A percentile compares a stretch with the other conserved stretches of the same genome.
Conservation (phyloP, 92 coral and sea anemone species). For the Porites cylindrica region DNA sequence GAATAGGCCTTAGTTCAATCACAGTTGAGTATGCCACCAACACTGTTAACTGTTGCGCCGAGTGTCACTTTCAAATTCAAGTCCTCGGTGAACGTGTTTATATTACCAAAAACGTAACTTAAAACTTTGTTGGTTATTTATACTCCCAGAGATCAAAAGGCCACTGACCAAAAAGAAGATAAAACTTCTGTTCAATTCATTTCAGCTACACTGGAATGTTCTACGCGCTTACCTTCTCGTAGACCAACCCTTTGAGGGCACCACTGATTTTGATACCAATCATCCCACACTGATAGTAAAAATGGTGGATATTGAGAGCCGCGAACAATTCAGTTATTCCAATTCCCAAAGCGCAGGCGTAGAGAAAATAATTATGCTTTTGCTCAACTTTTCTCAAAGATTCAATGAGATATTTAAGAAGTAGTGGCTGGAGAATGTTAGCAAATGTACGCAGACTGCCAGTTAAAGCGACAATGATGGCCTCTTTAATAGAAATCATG, state of each 20-base stretch:
- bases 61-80: no score
- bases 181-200: no score
- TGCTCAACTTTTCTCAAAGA: not conserved
- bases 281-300: not conserved
- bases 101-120: no score
- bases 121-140: no score
- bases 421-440: not conserved
- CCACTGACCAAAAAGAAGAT: no score
- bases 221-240: not conserved
- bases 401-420: not conserved
- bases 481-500: not conserved
- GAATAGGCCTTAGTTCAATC: no score
- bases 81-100: no score
- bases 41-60: no score
- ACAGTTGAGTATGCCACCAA: no score
- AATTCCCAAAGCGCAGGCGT: conserved; percentile 3
- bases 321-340: not conserved
- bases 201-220: no score
- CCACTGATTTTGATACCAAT: not conserved
- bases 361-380: not conserved
- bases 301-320: not conserved
- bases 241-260: conserved; percentile 14
- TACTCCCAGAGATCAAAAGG: no score
- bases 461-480: not conserved
- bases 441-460: not conserved